Percentiles rank a stretch among this genome's conserved stretches.
phyloP scores from a whole-genome alignment of 2,888 invertebrate genomes.

The Dolichomitus sp. region DNA sequence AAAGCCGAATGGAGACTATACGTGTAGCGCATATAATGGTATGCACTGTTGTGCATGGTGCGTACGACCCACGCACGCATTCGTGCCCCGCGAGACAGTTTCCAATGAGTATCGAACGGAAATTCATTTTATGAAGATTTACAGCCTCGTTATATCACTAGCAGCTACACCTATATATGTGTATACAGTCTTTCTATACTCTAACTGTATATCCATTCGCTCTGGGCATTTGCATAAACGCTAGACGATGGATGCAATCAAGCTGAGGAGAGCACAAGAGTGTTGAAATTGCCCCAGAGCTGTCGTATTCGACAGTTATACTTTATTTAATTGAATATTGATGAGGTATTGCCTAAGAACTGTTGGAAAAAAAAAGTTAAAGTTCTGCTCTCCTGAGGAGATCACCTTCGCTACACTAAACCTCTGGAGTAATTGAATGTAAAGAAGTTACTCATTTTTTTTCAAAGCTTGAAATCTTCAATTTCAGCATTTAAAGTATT shows the following conservation, averaged over 20 bases:
- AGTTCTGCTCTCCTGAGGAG: not conserved
- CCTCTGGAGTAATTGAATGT: not conserved
- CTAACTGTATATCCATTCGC: conserved; percentile 35
- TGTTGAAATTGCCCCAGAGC: conserved; percentile 42
- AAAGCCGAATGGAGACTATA: not conserved
- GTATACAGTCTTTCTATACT: not conserved
- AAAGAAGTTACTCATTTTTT: not conserved
- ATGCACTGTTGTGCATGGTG: conserved; percentile 9
- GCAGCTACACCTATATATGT: not conserved
- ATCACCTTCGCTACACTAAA: not conserved
- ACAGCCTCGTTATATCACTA: conserved; percentile 56
- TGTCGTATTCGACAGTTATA: conserved; percentile 5
- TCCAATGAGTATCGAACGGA: conserved; percentile 67
- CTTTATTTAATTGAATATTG: conserved; percentile 18
- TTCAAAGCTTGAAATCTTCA: not conserved
- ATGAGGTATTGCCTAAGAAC: not conserved
- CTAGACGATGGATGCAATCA: conserved; percentile 53
- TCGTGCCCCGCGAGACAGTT: conserved; percentile 48
- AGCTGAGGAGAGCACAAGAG: conserved; percentile 18
- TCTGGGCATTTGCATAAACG: conserved; percentile 63
- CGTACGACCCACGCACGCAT: conserved; percentile 58
- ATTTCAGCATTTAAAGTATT: not conserved
- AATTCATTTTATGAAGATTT: conserved; percentile 69
- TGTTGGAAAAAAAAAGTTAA: not conserved
- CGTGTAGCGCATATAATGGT: conserved; percentile 6